Conservation (phyloP, 2,113 vertebrate species). For the Takifugu bimaculatus region DNA sequence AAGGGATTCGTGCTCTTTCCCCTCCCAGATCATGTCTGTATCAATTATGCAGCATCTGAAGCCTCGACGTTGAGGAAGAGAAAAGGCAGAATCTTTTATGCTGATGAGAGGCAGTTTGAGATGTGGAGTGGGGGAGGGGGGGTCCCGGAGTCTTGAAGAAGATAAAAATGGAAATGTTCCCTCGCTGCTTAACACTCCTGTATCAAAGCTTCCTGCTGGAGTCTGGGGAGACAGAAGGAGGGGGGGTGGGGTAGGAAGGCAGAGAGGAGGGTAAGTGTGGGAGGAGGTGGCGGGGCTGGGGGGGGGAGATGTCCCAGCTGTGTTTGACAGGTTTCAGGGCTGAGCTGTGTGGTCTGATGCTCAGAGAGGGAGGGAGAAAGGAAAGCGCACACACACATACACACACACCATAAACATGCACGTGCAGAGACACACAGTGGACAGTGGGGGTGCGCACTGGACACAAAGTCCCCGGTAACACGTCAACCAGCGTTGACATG, state of each 20-base stretch:
- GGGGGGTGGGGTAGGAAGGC: conserved; percentile 35
- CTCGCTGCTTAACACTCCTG: conserved; percentile 53
- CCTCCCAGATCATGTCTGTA: conserved; percentile 49
- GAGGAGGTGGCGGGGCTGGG: neutral
- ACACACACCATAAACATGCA: neutral
- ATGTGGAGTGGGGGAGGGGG: conserved; percentile 46
- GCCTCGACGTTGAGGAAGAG: conserved; percentile 36
- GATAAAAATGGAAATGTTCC: conserved; percentile 72
- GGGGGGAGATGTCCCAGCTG: conserved; percentile 69
- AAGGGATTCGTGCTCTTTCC: conserved; percentile 36
- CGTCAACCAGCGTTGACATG: conserved; percentile 58
- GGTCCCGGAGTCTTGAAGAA: conserved; percentile 54
- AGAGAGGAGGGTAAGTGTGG: conserved; percentile 11
- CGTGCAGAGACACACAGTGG: conserved; percentile 11
- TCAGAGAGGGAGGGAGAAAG: conserved; percentile 29
- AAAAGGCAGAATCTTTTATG: conserved; percentile 59
- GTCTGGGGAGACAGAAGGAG: conserved; percentile 51
- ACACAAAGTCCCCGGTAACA: conserved; percentile 54
- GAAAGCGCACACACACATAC: neutral
- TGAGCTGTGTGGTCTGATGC: conserved; percentile 72
- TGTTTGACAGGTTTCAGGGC: conserved; percentile 71
- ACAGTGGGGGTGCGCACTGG: conserved; percentile 32
- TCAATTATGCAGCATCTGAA: conserved; percentile 54
- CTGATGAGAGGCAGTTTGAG: conserved; percentile 59
- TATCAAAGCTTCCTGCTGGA: conserved; percentile 68